phyloP scores from a whole-genome alignment of 2,888 invertebrate genomes.

The Lasioglossum leucozonium region DNA sequence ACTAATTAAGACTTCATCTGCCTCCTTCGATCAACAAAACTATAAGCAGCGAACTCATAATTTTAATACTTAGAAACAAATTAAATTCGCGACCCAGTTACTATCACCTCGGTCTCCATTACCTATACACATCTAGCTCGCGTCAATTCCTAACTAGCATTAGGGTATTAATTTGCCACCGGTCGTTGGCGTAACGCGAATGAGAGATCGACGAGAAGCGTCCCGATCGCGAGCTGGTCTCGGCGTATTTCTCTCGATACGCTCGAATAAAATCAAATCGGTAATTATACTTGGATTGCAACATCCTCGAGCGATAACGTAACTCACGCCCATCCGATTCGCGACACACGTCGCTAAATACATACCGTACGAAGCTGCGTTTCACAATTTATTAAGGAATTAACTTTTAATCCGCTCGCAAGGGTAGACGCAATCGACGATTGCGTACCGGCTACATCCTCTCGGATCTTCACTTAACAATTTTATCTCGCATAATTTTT shows the following conservation, averaged over 20 bases:
- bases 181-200: background rate
- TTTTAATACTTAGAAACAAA: background rate
- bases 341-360: constrained; percentile 10
- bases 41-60: background rate
- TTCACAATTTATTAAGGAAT: background rate
- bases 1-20: background rate
- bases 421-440: too few species aligned
- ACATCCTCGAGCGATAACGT: background rate
- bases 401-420: too few species aligned
- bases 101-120: background rate
- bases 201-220: background rate
- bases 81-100: background rate
- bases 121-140: background rate
- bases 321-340: background rate
- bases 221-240: background rate
- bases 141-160: background rate
- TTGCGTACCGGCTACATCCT: background rate
- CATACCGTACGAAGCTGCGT: background rate
- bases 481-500: background rate
- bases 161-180: background rate
- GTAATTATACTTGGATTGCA: background rate
- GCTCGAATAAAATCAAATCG: background rate
- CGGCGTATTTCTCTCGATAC: background rate
- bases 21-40: background rate
- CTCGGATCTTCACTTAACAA: background rate